These are phyloP conservation scores for Poecile montanus DNA, from an alignment of 2,797 vertebrate genomes.

Conservation along the genomic window DNA sequence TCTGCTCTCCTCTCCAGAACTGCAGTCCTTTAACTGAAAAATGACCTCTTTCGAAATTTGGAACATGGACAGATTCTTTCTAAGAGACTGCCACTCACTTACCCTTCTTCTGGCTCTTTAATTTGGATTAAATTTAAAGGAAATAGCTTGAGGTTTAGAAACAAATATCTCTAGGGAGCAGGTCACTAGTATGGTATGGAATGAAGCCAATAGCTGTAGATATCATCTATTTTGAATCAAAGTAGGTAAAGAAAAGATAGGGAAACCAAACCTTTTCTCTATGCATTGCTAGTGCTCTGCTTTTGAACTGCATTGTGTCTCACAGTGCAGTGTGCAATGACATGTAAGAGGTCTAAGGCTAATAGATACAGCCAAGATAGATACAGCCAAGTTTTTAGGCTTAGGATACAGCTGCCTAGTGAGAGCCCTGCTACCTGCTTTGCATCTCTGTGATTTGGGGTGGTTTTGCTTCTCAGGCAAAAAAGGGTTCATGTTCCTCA, in stretches of 20 bases:
- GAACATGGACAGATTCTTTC: not conserved
- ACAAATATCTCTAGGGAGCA: constrained; percentile 23
- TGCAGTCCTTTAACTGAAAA: constrained; percentile 12
- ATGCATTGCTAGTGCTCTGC: not conserved
- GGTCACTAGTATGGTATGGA: not conserved
- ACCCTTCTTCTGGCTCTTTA: not conserved
- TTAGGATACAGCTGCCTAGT: not conserved
- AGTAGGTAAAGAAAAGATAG: not conserved
- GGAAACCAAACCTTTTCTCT: not conserved
- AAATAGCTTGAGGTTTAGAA: constrained; percentile 51
- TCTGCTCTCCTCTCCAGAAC: not conserved
- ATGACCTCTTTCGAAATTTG: not conserved
- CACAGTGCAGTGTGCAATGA: not conserved
- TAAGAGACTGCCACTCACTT: not conserved
- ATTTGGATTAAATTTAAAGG: constrained; percentile 37
- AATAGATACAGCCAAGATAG: not conserved
- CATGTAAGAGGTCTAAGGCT: not conserved
- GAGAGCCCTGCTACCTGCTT: not conserved
- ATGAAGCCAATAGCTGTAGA: not conserved
- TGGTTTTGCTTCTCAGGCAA: not conserved
- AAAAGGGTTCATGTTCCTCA: not conserved
- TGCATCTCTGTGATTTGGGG: not conserved
- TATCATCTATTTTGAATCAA: not conserved
- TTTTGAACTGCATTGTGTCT: not conserved
- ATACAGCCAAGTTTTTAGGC: not conserved